Base-by-base conservation (phyloP, 2,888 invertebrate genomes). In the Phasia obesa region DNA sequence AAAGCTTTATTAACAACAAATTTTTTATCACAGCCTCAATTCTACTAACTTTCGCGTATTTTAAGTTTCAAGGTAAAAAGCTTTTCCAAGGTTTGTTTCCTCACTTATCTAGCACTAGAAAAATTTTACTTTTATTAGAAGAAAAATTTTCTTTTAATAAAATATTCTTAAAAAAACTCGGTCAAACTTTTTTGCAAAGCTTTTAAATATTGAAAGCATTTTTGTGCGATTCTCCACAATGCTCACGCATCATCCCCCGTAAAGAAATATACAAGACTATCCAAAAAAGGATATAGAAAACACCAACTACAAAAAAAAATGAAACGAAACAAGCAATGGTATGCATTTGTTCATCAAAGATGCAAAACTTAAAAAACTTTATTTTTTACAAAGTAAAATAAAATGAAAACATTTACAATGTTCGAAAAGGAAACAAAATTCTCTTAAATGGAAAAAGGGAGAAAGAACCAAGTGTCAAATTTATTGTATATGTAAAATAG, bases 171-270 rank as follows among this genome's bases (percentile, higher is more conserved):
- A n/a, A n/a, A n/a, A n/a, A n/a, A n/a, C n/a, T n/a, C n/a, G n/a
- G n/a, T n/a, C n/a, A n/a, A n/a, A n/a, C n/a, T n/a, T n/a, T n/a
- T n/a, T n/a, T 27, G 6, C 27, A 27, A 6, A 27, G 27, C 6
- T 27, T 27, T 27, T 27, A 27, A 35, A 11, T 11, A 35, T 11
- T 35, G 11, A 0, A 35, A 35, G 35, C 11, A 2, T 38, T 42
- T n/a, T 70, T 64, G 31, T 51, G 51, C 35, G 19, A 73, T 81
- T 77, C 55, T 69, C 49, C 17, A 49, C 31, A 62, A 73, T 82
- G 73, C 78, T 42, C 78, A 78, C 73, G 74, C 82, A 82, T 82
- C 82, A 82, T 82, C 82, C 82, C 77, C 74, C 69, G 15, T 55
- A 62, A 23, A 11, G 55, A 31, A 57, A 51, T 47, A 21, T 11